Evolutionary conservation across 2,888 invertebrate genomes (phyloP).

Genomic region (Oscheius onirici): DNA sequence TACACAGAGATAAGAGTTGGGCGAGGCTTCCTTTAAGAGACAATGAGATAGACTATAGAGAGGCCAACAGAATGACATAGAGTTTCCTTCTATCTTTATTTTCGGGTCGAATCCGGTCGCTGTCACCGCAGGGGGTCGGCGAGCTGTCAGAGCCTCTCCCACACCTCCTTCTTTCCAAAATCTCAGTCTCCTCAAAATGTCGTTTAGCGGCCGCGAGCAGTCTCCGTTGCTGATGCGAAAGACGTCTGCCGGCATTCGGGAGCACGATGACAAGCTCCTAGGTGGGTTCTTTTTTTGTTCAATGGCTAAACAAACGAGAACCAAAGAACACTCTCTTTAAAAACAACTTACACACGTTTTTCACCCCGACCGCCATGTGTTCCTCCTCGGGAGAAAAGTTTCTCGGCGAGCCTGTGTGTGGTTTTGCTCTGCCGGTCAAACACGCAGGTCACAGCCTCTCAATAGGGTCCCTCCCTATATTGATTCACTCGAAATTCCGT

Average conservation of each 20-base stretch:
- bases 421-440: neutral
- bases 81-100: neutral
- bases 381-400: neutral
- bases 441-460: neutral
- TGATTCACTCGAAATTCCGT: neutral
- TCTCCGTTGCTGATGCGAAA: constrained; percentile 30
- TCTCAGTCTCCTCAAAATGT: constrained; percentile 6
- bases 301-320: too few species aligned
- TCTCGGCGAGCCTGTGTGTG: neutral
- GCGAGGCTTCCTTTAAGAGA: too few species aligned
- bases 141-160: neutral
- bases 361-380: neutral
- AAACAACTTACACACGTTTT: neutral
- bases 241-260: neutral
- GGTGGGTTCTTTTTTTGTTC: constrained; percentile 2
- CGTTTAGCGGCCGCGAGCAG: constrained; percentile 25
- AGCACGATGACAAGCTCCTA: constrained; percentile 26
- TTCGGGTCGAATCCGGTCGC: neutral
- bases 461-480: neutral
- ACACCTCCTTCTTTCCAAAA: constrained; percentile 1
- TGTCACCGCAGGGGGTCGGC: neutral
- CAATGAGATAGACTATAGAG: too few species aligned
- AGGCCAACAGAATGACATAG: too few species aligned
- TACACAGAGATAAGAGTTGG: too few species aligned
- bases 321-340: neutral